These are phyloP conservation scores for Falco naumanni DNA, from an alignment of 2,797 vertebrate genomes.

Conservation along the genomic window DNA sequence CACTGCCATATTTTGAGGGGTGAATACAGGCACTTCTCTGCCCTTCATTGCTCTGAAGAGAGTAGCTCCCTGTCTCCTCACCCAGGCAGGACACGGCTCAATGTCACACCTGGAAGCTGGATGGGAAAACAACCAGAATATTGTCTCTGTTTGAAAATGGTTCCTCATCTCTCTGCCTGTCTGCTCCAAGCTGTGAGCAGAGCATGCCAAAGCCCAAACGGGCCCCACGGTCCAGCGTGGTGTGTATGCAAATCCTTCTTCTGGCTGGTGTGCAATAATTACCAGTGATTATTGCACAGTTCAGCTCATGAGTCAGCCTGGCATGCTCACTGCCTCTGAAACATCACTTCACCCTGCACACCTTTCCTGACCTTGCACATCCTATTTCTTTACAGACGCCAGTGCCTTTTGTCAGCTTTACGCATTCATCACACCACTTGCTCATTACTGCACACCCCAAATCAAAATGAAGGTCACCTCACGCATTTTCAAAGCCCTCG, in stretches of 20 bases:
- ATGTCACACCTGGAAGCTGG: not conserved
- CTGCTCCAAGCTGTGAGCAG: not conserved
- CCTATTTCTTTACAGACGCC: not conserved
- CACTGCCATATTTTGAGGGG: not conserved
- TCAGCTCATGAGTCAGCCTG: slow-evolving; percentile 57
- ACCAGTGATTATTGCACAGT: slow-evolving; percentile 59
- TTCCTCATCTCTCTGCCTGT: not conserved
- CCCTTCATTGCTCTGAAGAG: not conserved
- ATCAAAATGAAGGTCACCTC: slow-evolving; percentile 49
- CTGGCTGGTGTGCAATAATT: slow-evolving; percentile 9
- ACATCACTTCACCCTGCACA: not conserved
- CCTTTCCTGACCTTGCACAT: slow-evolving; percentile 42
- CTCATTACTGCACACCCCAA: slow-evolving; percentile 15
- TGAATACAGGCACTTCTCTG: not conserved
- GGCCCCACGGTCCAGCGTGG: not conserved
- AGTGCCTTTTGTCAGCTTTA: slow-evolving; percentile 28
- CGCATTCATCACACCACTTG: not conserved
- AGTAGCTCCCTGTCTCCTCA: not conserved
- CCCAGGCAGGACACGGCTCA: not conserved
- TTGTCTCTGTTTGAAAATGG: not conserved
- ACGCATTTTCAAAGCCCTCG: not conserved
- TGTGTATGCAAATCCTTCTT: not conserved
- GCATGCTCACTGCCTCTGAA: not conserved
- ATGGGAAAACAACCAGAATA: not conserved
- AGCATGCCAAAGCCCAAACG: not conserved